Percentiles rank a stretch among this genome's conserved stretches.
phyloP scores from a whole-genome alignment of 2,888 invertebrate species.

The Leptopterna dolabrata region DNA sequence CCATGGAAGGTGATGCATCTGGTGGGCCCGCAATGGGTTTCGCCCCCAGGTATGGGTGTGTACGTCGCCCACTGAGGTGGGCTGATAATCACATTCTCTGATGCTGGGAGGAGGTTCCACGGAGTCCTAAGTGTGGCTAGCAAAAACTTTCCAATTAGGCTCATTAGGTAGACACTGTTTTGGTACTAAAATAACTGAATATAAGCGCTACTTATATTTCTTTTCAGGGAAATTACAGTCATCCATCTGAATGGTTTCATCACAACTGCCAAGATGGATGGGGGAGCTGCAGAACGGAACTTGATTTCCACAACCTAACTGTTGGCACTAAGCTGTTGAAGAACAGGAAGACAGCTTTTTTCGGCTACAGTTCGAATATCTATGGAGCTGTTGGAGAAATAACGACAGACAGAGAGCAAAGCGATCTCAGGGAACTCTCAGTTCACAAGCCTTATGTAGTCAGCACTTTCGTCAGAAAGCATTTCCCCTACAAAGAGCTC shows the following conservation, averaged over 20 bases:
- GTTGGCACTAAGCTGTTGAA: neutral
- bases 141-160: too few relatives aligned
- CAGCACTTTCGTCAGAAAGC: conserved; percentile 31
- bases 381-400: neutral
- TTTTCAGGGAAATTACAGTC: conserved; percentile 26
- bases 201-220: neutral
- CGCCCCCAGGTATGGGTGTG: too few relatives aligned
- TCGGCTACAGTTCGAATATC: conserved; percentile 28
- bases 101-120: too few relatives aligned
- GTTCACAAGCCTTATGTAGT: conserved; percentile 8
- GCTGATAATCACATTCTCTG: too few relatives aligned
- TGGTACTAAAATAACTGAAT: too few relatives aligned
- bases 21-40: too few relatives aligned
- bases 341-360: neutral
- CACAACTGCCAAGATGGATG: neutral
- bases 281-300: neutral
- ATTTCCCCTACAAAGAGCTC: conserved; percentile 36
- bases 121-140: too few relatives aligned
- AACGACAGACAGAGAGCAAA: neutral
- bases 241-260: conserved; percentile 25
- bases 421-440: conserved; percentile 6
- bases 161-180: too few relatives aligned
- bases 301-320: neutral
- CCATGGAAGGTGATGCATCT: too few relatives aligned
- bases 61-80: too few relatives aligned